These are phyloP conservation scores for Capromys pilorides DNA, from an alignment of 2,797 vertebrate genomes.

Conservation along the genomic window DNA sequence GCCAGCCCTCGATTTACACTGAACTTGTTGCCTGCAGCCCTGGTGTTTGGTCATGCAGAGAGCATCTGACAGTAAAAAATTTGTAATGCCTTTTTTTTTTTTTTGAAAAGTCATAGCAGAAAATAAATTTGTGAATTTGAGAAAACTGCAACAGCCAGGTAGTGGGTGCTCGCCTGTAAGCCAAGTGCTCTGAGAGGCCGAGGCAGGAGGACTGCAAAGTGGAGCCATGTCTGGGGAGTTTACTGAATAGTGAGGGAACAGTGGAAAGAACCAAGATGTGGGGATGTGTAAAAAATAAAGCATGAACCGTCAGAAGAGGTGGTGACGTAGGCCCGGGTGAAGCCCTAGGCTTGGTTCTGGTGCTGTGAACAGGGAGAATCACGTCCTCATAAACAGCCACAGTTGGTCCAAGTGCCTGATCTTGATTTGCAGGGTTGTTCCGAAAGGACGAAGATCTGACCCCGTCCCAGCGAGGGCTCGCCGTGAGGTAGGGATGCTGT, in stretches of 20 bases:
- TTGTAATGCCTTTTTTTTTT: neutral
- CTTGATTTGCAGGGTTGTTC: constrained; percentile 90
- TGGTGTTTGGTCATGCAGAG: neutral
- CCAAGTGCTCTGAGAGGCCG: neutral
- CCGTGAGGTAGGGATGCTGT: constrained; percentile 90
- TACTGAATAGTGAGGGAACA: neutral
- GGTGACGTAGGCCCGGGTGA: neutral
- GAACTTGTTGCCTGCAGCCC: rapidly evolving
- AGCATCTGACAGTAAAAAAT: neutral
- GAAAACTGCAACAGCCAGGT: too few species aligned
- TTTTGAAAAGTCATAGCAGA: neutral
- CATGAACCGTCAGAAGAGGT: too few species aligned
- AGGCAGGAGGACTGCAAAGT: neutral
- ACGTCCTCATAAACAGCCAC: neutral
- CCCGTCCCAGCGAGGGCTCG: constrained; percentile 91
- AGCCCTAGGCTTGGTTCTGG: neutral
- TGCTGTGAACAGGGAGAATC: neutral
- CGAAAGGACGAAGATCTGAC: constrained; percentile 93
- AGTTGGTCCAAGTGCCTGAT: neutral
- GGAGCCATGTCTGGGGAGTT: neutral
- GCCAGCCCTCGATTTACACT: neutral
- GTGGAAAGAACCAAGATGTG: neutral
- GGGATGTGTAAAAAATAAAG: neutral
- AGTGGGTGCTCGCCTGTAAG: neutral
- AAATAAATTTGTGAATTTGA: neutral